A percentile compares a stretch with the other conserved stretches of the same genome.
Conservation (phyloP, 2,797 vertebrate genomes). For the Coregonus ussuriensis region DNA sequence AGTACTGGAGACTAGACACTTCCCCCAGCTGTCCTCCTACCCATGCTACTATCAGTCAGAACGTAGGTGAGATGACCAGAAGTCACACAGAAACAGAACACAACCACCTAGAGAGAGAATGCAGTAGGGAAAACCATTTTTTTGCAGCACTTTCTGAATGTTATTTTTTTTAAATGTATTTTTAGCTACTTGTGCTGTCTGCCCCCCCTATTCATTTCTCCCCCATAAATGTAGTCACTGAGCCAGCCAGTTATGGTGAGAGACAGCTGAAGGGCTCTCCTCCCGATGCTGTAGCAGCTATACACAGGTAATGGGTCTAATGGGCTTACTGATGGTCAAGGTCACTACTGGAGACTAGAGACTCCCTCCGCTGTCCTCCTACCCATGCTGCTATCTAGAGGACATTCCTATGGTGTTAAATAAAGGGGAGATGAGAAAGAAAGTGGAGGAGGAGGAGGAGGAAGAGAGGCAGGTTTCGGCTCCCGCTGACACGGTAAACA, state of each 20-base stretch:
- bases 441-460: constrained; percentile 10
- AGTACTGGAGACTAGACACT: too few species aligned
- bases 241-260: neutral
- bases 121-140: neutral
- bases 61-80: too few species aligned
- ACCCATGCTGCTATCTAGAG: constrained; percentile 32
- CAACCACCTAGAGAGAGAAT: neutral
- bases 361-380: constrained; percentile 29
- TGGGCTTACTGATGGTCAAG: constrained; percentile 37
- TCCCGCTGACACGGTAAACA: neutral
- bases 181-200: neutral
- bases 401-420: constrained; percentile 40
- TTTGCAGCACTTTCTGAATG: neutral
- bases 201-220: neutral
- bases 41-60: neutral
- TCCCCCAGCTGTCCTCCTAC: too few species aligned
- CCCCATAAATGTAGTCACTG: neutral
- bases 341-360: constrained; percentile 40
- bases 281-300: neutral
- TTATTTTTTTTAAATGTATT: too few species aligned
- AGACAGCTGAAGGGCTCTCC: too few species aligned
- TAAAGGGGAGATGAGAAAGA: constrained; percentile 36
- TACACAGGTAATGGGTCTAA: constrained; percentile 12
- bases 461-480: neutral
- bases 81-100: too few species aligned